Conservation (phyloP, 2,113 vertebrate species). For the Chaenogobius annularis region DNA sequence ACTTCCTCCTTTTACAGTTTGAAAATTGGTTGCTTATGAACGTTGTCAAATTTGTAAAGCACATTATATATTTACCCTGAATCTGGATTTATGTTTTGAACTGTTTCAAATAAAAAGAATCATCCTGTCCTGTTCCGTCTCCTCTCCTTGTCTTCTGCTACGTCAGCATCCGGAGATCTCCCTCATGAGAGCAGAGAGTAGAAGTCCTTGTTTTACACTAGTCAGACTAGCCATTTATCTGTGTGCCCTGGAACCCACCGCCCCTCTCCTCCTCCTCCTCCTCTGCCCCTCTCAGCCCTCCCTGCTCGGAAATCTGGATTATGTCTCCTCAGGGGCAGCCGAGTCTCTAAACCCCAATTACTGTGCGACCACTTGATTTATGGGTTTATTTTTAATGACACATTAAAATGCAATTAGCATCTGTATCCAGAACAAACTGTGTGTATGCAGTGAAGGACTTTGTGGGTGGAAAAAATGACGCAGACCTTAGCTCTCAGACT, state of each 20-base stretch:
- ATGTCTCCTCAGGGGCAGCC: conserved; percentile 64
- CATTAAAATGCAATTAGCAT: conserved; percentile 83
- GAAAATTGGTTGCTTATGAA: too few relatives aligned
- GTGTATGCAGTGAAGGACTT: conserved; percentile 66
- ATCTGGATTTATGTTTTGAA: too few relatives aligned
- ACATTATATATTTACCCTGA: neutral
- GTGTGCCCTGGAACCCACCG: conserved; percentile 37
- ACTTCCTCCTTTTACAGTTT: too few relatives aligned
- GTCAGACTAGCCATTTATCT: conserved; percentile 40
- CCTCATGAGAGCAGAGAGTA: conserved; percentile 1
- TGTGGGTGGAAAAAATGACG: conserved; percentile 53
- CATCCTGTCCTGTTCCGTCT: conserved; percentile 6
- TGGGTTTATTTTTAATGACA: conserved; percentile 78
- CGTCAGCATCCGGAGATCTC: neutral
- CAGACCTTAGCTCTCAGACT: conserved; percentile 29
- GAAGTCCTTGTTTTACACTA: conserved; percentile 29
- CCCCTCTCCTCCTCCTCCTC: neutral
- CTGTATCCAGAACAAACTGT: conserved; percentile 75
- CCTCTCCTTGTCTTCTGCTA: neutral
- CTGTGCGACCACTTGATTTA: conserved; percentile 73
- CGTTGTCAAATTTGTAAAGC: neutral
- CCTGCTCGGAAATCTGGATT: conserved; percentile 61
- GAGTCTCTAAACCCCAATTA: conserved; percentile 74
- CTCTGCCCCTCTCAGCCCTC: neutral
- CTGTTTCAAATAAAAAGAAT: neutral